phyloP scores from a whole-genome alignment of 1,140 invertebrate genomes.

The Lepidostoma basale region DNA sequence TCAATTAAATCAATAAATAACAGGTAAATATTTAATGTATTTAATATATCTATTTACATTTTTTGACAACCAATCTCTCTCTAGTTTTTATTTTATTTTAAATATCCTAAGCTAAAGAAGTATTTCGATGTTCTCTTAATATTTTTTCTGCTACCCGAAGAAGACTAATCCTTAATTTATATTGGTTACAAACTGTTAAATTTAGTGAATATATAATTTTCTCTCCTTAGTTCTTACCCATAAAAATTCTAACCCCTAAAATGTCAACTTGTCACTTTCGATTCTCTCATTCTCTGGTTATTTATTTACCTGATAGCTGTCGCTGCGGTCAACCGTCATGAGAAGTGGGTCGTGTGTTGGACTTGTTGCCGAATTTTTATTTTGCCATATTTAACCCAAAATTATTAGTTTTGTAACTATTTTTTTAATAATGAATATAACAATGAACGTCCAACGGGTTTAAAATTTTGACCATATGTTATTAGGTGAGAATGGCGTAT shows the following conservation, averaged over 20 bases:
- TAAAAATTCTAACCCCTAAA: slow-evolving; percentile 7
- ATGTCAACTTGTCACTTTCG: slow-evolving; percentile 30
- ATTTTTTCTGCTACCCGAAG: too few species aligned
- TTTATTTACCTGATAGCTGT: slow-evolving; percentile 32
- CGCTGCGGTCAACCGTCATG: slow-evolving; percentile 50
- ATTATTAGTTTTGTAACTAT: slow-evolving; percentile 8
- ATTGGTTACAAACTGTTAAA: too few species aligned
- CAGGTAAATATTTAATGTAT: too few species aligned
- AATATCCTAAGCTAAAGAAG: too few species aligned
- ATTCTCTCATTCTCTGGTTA: slow-evolving; percentile 7
- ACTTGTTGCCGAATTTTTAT: slow-evolving; percentile 49
- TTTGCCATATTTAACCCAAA: slow-evolving; percentile 36
- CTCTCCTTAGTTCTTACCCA: slow-evolving; percentile 11
- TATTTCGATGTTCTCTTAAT: too few species aligned
- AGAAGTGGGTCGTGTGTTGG: slow-evolving; percentile 55
- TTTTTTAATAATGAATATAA: slow-evolving; percentile 23
- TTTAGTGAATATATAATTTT: too few species aligned
- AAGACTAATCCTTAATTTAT: too few species aligned
- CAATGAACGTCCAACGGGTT: slow-evolving; percentile 9
- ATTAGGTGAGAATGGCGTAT: slow-evolving; percentile 17
- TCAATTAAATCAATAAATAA: too few species aligned
- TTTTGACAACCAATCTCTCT: too few species aligned
- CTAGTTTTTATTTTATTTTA: too few species aligned
- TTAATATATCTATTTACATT: too few species aligned
- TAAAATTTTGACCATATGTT: slow-evolving; percentile 27